Evolutionary conservation across 2,113 vertebrate genomes (phyloP), one percentile per base, ranked within the genome.

Genomic region (Eulemur macaco): DNA sequence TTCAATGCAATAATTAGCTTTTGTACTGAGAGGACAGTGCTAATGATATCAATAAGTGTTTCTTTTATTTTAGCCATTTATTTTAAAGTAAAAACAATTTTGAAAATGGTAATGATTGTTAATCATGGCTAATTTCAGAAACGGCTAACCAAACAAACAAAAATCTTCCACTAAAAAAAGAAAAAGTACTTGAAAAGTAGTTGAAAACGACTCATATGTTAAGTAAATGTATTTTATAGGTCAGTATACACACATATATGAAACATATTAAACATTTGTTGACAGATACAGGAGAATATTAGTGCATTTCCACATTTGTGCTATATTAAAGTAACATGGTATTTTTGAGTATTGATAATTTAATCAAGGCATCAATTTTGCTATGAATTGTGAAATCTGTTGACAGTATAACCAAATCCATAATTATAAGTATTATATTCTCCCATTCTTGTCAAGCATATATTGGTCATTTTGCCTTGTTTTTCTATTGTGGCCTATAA

Each of bases 11-110:
- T 92, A 96, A 90, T 77, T 58, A 96, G 86, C 23, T 71, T 97
- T 98, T 97, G 90, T 96, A 92, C 63, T 96, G 96, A 97, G 95
- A 80, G 63, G 56, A 68, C 95, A 96, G 54, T 95, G 14, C 56
- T 95, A 96, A 96, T 93, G 54, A 89, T 27, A 4, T 31, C 58
- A 96, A 90, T 94, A 74, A 58, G 39, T 95, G 47, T 93, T 96
- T 77, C 81, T 97, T 98, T 94, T 94, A 92, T 91, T 96, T 97
- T 69, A 97, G 95, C 76, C 37, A 54, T 96, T 97, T 97, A 97
- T 97, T 96, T 93, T 71, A 92, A 91, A 86, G 34, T 58, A 68
- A 92, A 95, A 18, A 4, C 4, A 60, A 42, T 29, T 82, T 77
- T 95, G 94, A 96, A 97, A 96, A 98, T 94, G 54, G 34, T 50